Percentiles rank a stretch among this genome's conserved stretches.
Conservation (phyloP, 1,140 invertebrate genomes). For the Listronotus bonariensis region DNA sequence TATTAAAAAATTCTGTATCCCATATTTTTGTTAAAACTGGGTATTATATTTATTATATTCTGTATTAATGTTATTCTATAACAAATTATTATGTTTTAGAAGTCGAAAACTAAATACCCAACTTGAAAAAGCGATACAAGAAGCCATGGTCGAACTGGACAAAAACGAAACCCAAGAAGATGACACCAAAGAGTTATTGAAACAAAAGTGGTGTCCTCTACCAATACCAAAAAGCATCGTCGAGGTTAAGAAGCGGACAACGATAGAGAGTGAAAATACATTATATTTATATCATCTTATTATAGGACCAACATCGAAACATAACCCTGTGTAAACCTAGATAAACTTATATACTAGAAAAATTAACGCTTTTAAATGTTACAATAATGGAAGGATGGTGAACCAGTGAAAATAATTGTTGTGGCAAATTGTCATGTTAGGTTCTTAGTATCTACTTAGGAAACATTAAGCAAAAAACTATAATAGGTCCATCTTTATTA, state of each 20-base stretch:
- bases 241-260: conserved; percentile 40
- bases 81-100: conserved; percentile 60
- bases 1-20: too few species aligned
- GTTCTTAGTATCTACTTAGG: too few species aligned
- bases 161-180: conserved; percentile 46
- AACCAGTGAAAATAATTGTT: conserved; percentile 6
- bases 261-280: conserved; percentile 21
- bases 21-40: too few species aligned
- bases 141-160: conserved; percentile 85
- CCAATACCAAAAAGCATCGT: conserved; percentile 27
- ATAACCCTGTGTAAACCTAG: conserved; percentile 42
- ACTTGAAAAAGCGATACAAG: conserved; percentile 86
- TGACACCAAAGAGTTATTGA: conserved; percentile 6
- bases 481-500: too few species aligned
- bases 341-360: conserved; percentile 39
- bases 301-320: conserved; percentile 48
- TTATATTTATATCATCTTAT: conserved; percentile 37
- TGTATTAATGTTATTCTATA: too few species aligned
- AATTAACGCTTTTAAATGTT: conserved; percentile 45
- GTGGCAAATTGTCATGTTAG: too few species aligned
- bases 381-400: conserved; percentile 18
- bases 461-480: too few species aligned
- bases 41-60: too few species aligned
- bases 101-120: conserved; percentile 88
- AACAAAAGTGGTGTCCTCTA: conserved; percentile 22